Percentiles rank a stretch among this genome's conserved stretches.
Conservation (phyloP, 2,113 vertebrate genomes). For the Rhabdornis inornatus region DNA sequence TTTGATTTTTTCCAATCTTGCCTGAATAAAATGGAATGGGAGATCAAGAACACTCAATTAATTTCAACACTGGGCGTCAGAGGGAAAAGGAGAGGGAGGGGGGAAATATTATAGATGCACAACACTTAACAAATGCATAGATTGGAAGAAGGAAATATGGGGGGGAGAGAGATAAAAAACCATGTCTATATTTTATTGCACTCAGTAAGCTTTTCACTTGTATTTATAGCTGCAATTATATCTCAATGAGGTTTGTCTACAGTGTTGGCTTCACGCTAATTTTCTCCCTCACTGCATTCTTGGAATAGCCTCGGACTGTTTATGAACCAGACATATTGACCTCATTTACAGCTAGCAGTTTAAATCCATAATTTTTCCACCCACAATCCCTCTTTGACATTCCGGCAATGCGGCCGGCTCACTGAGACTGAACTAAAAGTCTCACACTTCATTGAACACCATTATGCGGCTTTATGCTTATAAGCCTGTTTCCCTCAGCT, state of each 20-base stretch:
- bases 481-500: constrained; percentile 88
- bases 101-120: constrained; percentile 71
- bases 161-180: constrained; percentile 65
- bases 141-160: constrained; percentile 74
- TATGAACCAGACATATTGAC: constrained; percentile 97
- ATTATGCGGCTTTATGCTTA: constrained; percentile 94
- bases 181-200: constrained; percentile 83
- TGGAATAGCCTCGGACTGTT: constrained; percentile 93
- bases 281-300: constrained; percentile 88
- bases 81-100: constrained; percentile 57
- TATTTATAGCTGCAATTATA: constrained; percentile 91
- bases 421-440: constrained; percentile 97
- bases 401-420: constrained; percentile 81
- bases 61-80: constrained; percentile 80
- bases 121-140: constrained; percentile 79
- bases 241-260: constrained; percentile 92
- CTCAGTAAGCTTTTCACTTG: constrained; percentile 82
- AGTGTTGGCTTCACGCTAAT: constrained; percentile 92
- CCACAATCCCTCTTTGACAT: constrained; percentile 89
- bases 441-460: constrained; percentile 97
- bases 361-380: constrained; percentile 91
- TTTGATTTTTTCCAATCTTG: constrained; percentile 82
- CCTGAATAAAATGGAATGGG: constrained; percentile 81
- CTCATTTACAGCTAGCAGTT: constrained; percentile 92
- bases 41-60: constrained; percentile 84